phyloP scores from a whole-genome alignment of 2,888 invertebrate genomes.

The Lasioglossum figueresi region DNA sequence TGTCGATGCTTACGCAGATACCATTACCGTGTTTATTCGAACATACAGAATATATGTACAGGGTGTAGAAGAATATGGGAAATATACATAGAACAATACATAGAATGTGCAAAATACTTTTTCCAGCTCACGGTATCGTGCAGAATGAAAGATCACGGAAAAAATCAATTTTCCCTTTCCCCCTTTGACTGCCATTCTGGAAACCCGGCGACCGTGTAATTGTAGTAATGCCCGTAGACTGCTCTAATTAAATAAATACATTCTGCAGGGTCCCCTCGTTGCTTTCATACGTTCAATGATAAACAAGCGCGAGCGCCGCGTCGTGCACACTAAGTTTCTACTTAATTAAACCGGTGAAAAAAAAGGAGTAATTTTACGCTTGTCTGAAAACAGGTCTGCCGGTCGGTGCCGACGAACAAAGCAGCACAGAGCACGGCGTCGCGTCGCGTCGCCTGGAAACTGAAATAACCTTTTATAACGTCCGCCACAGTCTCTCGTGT shows the following conservation, averaged over 20 bases:
- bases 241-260: constrained; percentile 13
- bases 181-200: not conserved
- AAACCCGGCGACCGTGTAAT: not conserved
- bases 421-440: constrained; percentile 25
- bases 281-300: constrained; percentile 1
- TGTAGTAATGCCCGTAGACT: constrained; percentile 8
- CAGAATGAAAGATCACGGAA: not conserved
- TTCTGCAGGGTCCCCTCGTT: not conserved
- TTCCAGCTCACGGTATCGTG: too few species aligned
- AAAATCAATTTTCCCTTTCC: not conserved
- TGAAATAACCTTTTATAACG: constrained; percentile 41
- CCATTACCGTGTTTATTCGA: too few species aligned
- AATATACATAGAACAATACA: too few species aligned
- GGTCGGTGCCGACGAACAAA: constrained; percentile 45
- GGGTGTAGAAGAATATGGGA: not conserved
- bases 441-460: constrained; percentile 32
- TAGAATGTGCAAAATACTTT: too few species aligned
- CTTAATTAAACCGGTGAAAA: constrained; percentile 40
- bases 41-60: too few species aligned
- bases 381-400: constrained; percentile 62
- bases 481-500: constrained; percentile 9
- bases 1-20: not conserved
- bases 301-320: constrained; percentile 6
- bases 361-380: constrained; percentile 36
- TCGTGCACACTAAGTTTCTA: not conserved